Percentiles rank a stretch among this genome's conserved stretches.
Evolutionary conservation across 2,888 invertebrate genomes (phyloP).

Genomic region (Acutogordius australiensis): DNA sequence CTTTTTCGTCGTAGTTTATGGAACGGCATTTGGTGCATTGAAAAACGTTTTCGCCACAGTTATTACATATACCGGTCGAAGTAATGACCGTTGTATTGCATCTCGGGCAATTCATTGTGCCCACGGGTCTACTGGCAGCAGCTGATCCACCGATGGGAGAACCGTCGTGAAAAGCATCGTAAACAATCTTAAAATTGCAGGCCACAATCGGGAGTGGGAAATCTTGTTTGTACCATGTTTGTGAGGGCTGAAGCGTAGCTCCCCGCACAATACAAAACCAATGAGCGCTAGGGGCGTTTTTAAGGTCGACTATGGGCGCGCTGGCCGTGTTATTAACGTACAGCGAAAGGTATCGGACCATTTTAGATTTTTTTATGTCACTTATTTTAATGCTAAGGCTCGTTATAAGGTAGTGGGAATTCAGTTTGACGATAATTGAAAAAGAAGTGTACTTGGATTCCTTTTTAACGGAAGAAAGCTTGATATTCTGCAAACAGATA

Average conservation of each 20-base stretch:
- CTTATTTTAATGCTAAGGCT: slow-evolving; percentile 67
- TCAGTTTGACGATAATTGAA: slow-evolving; percentile 77
- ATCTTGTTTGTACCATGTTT: slow-evolving; percentile 35
- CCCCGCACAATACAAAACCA: background rate
- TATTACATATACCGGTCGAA: slow-evolving; percentile 80
- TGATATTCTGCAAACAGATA: slow-evolving; percentile 15
- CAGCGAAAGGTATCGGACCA: slow-evolving; percentile 36
- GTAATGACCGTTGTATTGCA: slow-evolving; percentile 87
- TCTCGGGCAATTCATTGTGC: slow-evolving; percentile 45
- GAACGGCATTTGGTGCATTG: slow-evolving; percentile 94
- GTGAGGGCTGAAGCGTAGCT: background rate
- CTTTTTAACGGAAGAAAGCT: slow-evolving; percentile 21
- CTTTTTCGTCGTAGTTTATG: slow-evolving; percentile 93
- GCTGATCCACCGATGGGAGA: slow-evolving; percentile 59
- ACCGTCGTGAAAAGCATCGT: slow-evolving; percentile 84
- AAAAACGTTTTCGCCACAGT: slow-evolving; percentile 90
- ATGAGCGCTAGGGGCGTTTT: background rate
- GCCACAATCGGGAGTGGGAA: slow-evolving; percentile 85
- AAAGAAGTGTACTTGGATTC: slow-evolving; percentile 93
- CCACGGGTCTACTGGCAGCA: slow-evolving; percentile 68
- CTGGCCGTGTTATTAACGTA: background rate
- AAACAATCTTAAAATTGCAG: slow-evolving; percentile 90
- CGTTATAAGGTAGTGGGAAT: slow-evolving; percentile 74
- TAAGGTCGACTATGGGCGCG: background rate
- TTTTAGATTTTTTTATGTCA: slow-evolving; percentile 77